Conservation (phyloP, 2,888 invertebrate genomes). For the Helicoverpa assulta region DNA sequence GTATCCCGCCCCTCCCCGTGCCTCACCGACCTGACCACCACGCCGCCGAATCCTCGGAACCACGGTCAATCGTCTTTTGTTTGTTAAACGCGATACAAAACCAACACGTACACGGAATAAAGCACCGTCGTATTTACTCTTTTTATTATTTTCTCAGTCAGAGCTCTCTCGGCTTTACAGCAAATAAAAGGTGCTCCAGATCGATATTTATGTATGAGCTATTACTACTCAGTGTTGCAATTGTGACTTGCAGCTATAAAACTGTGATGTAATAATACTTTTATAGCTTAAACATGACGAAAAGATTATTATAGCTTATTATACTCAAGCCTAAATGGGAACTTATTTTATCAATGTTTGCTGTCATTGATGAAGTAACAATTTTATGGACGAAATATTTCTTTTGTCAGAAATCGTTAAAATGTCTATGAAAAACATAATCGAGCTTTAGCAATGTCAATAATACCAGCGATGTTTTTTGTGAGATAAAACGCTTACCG, state of each 20-base stretch:
- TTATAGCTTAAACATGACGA: slow-evolving; percentile 56
- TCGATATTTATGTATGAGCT: slow-evolving; percentile 58
- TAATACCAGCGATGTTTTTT: slow-evolving; percentile 58
- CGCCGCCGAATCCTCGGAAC: slow-evolving; percentile 69
- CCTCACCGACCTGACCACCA: slow-evolving; percentile 46
- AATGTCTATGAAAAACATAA: slow-evolving; percentile 48
- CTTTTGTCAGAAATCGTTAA: slow-evolving; percentile 35
- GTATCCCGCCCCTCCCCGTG: slow-evolving; percentile 57
- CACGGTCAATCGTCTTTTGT: slow-evolving; percentile 83
- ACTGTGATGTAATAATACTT: slow-evolving; percentile 58
- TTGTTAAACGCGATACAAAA: slow-evolving; percentile 84
- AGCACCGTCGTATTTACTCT: slow-evolving; percentile 67
- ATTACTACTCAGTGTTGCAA: slow-evolving; percentile 57
- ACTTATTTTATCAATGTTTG: slow-evolving; percentile 52
- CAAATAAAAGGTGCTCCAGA: slow-evolving; percentile 63
- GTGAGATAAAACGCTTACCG: slow-evolving; percentile 66
- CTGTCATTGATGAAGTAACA: slow-evolving; percentile 40
- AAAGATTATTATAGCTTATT: slow-evolving; percentile 53
- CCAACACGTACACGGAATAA: slow-evolving; percentile 79
- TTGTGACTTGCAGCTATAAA: slow-evolving; percentile 50
- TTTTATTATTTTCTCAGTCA: slow-evolving; percentile 65
- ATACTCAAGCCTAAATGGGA: slow-evolving; percentile 49
- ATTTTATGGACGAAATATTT: slow-evolving; percentile 42
- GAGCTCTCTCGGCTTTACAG: slow-evolving; percentile 30
- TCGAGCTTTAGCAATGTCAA: slow-evolving; percentile 54